Conservation (phyloP, 2,113 vertebrate species). For the Hypanus sabinus region DNA sequence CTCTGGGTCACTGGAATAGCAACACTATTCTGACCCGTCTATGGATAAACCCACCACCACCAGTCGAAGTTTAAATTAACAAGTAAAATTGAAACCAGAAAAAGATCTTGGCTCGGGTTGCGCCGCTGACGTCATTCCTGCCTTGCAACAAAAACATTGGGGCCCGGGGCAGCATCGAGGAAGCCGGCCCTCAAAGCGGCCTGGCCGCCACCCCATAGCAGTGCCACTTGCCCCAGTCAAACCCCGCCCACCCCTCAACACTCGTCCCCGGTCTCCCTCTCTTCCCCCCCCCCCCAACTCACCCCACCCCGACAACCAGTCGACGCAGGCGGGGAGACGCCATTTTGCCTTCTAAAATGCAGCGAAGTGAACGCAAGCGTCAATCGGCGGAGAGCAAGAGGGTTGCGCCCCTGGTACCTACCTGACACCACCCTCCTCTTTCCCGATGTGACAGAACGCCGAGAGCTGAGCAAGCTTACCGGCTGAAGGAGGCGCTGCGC, state of each 20-base stretch:
- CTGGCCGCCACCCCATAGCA: background rate
- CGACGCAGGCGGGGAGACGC: constrained; percentile 12
- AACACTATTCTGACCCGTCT: background rate
- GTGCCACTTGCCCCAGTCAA: background rate
- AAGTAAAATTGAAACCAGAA: no score
- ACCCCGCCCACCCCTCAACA: background rate
- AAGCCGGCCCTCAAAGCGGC: background rate
- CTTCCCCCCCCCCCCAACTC: background rate
- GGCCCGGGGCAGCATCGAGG: background rate
- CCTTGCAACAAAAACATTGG: constrained; percentile 12
- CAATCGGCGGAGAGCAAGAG: background rate
- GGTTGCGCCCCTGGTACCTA: background rate
- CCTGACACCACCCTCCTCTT: background rate
- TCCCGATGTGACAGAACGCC: background rate
- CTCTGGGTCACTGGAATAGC: background rate
- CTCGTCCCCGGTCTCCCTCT: background rate
- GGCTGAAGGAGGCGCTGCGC: background rate
- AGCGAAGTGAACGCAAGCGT: background rate
- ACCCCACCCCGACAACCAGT: no score
- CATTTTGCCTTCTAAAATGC: constrained; percentile 4
- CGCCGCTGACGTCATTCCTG: background rate
- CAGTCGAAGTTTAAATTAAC: background rate
- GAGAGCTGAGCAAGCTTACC: background rate
- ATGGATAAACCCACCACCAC: background rate
- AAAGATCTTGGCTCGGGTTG: background rate